Conservation (phyloP, 2,113 vertebrate genomes). For the Cyanoderma ruficeps region DNA sequence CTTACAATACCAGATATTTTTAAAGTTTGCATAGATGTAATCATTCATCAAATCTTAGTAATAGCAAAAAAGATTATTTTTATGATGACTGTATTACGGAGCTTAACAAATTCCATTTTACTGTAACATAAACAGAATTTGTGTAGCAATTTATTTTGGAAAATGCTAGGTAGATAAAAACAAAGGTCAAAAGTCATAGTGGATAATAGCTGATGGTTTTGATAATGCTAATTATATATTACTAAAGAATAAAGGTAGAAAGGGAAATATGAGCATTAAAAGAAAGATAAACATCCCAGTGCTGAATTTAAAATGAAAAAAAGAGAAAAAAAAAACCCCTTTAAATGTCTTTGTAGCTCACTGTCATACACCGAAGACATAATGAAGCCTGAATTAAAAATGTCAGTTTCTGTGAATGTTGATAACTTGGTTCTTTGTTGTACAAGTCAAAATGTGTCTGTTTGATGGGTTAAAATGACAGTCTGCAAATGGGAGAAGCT, state of each 20-base stretch:
- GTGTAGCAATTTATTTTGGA: slow-evolving; percentile 43
- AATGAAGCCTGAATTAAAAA: slow-evolving; percentile 88
- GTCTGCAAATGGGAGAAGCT: slow-evolving; percentile 81
- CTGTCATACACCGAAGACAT: slow-evolving; percentile 80
- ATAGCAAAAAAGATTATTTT: background rate
- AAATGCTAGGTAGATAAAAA: slow-evolving; percentile 54
- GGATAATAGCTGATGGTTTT: slow-evolving; percentile 81
- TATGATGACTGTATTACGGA: background rate
- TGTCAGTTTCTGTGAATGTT: slow-evolving; percentile 87
- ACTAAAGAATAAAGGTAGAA: slow-evolving; percentile 80
- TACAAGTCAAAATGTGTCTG: slow-evolving; percentile 88
- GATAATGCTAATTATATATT: slow-evolving; percentile 83
- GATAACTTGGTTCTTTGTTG: slow-evolving; percentile 88
- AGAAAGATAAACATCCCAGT: slow-evolving; percentile 80
- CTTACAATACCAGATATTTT: background rate
- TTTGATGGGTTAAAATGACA: slow-evolving; percentile 93
- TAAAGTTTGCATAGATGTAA: background rate
- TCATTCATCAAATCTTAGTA: slow-evolving; percentile 10
- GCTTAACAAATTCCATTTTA: slow-evolving; percentile 38
- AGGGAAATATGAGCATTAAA: slow-evolving; percentile 82
- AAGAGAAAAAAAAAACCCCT: slow-evolving; percentile 50
- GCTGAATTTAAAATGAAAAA: slow-evolving; percentile 74
- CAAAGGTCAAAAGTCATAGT: slow-evolving; percentile 77
- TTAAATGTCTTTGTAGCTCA: slow-evolving; percentile 82
- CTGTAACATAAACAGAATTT: slow-evolving; percentile 49